Percentiles rank a stretch among this genome's conserved stretches.
phyloP scores from a whole-genome alignment of 1,140 invertebrate genomes.

The Microplitis mediator region DNA sequence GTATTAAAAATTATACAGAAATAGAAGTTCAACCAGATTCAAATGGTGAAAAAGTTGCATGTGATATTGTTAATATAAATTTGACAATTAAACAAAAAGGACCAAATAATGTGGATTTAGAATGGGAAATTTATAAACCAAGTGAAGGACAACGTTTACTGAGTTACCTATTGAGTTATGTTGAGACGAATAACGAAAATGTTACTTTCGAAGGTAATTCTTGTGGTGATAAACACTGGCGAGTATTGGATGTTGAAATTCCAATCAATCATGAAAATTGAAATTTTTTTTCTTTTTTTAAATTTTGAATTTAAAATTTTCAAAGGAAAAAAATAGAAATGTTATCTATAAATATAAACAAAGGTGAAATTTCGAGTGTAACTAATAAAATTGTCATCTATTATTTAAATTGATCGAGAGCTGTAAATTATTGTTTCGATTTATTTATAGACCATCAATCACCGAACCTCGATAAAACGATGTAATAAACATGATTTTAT shows the following conservation, averaged over 20 bases:
- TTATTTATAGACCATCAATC: too few relatives aligned
- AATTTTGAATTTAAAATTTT: too few relatives aligned
- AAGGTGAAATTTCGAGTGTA: too few relatives aligned
- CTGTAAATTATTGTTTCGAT: too few relatives aligned
- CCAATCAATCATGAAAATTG: too few relatives aligned
- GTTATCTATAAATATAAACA: too few relatives aligned
- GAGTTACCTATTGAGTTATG: constrained; percentile 68
- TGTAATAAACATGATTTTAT: too few relatives aligned
- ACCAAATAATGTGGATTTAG: constrained; percentile 52
- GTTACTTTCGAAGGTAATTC: constrained; percentile 53
- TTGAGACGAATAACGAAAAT: constrained; percentile 63
- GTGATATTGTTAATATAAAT: constrained; percentile 62
- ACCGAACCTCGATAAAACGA: too few relatives aligned
- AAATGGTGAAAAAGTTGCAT: constrained; percentile 77
- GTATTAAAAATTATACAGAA: constrained; percentile 51
- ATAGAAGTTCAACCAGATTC: constrained; percentile 66
- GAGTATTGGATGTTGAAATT: constrained; percentile 45
- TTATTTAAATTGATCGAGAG: too few relatives aligned
- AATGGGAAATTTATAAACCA: constrained; percentile 61
- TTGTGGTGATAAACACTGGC: constrained; percentile 50
- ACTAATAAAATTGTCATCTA: too few relatives aligned
- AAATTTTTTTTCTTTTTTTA: too few relatives aligned
- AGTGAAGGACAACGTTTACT: constrained; percentile 62
- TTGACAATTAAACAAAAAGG: constrained; percentile 56
- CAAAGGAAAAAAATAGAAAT: too few relatives aligned